phyloP scores from a whole-genome alignment of 1,140 invertebrate species.

The Diabrotica virgifera region DNA sequence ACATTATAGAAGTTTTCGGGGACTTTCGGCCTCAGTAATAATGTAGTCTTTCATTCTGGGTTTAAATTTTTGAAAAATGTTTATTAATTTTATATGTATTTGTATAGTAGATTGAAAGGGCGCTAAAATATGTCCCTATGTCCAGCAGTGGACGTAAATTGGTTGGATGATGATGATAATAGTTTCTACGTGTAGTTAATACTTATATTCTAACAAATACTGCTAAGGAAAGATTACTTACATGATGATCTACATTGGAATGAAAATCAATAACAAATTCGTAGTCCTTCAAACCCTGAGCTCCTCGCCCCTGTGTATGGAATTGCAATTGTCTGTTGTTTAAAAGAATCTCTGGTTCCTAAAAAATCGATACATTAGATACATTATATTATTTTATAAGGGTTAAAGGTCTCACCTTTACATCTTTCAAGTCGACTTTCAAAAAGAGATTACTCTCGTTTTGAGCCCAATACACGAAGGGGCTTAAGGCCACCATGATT shows the following conservation, averaged over 20 bases:
- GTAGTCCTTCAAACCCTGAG: slow-evolving; percentile 67
- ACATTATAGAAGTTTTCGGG: too few species aligned
- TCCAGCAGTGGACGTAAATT: too few species aligned
- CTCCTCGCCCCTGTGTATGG: slow-evolving; percentile 63
- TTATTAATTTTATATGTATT: too few species aligned
- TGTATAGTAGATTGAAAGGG: too few species aligned
- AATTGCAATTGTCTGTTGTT: slow-evolving; percentile 50
- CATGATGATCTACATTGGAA: slow-evolving; percentile 64
- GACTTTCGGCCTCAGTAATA: too few species aligned
- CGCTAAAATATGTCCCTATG: too few species aligned
- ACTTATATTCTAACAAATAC: too few species aligned
- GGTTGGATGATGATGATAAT: too few species aligned
- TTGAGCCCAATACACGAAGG: slow-evolving; percentile 93
- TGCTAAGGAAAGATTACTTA: slow-evolving; percentile 39
- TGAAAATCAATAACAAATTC: slow-evolving; percentile 57
- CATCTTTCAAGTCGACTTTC: slow-evolving; percentile 82
- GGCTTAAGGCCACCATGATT: slow-evolving; percentile 57
- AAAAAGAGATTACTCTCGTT: slow-evolving; percentile 71
- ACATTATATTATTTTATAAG: neutral
- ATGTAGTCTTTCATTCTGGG: too few species aligned
- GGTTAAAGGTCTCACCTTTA: slow-evolving; percentile 55
- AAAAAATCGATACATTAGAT: neutral
- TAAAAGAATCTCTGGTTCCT: slow-evolving; percentile 59
- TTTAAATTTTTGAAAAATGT: too few species aligned
- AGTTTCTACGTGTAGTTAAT: too few species aligned